Percentiles rank a stretch among this genome's conserved stretches.
phyloP scores from a whole-genome alignment of 2,113 vertebrate genomes.

The Candoia aspera region DNA sequence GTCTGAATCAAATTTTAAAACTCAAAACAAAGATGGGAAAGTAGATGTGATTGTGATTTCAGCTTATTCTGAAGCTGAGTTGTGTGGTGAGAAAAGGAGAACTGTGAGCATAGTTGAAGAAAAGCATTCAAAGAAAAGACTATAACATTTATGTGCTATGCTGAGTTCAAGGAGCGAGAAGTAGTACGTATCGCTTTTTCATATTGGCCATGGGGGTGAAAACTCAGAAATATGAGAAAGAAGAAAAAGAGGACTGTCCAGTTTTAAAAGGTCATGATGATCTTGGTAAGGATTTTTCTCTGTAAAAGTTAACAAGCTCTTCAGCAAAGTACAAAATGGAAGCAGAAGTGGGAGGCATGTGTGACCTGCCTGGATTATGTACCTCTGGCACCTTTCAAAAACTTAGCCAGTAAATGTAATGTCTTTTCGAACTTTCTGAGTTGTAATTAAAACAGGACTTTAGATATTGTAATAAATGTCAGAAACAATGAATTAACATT shows the following conservation, averaged over 20 bases:
- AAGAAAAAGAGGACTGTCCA: neutral
- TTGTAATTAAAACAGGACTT: neutral
- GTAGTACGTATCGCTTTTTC: neutral
- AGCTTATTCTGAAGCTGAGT: neutral
- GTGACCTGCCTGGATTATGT: neutral
- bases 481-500: constrained; percentile 10
- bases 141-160: neutral
- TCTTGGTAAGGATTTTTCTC: neutral
- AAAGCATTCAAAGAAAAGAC: neutral
- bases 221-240: neutral
- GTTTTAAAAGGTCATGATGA: constrained; percentile 23
- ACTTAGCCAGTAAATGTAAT: neutral
- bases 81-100: neutral
- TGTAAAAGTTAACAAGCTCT: constrained; percentile 17
- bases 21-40: neutral
- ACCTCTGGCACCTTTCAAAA: constrained; percentile 14
- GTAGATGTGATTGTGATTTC: neutral
- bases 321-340: constrained; percentile 7
- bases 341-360: neutral
- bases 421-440: neutral
- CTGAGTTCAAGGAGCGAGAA: neutral
- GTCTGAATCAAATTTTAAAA: neutral
- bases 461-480: constrained; percentile 11
- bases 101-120: neutral
- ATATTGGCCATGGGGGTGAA: neutral